These are phyloP conservation scores for Melanotaenia pygmaea DNA, from an alignment of 2,797 vertebrate genomes.

Conservation along the genomic window DNA sequence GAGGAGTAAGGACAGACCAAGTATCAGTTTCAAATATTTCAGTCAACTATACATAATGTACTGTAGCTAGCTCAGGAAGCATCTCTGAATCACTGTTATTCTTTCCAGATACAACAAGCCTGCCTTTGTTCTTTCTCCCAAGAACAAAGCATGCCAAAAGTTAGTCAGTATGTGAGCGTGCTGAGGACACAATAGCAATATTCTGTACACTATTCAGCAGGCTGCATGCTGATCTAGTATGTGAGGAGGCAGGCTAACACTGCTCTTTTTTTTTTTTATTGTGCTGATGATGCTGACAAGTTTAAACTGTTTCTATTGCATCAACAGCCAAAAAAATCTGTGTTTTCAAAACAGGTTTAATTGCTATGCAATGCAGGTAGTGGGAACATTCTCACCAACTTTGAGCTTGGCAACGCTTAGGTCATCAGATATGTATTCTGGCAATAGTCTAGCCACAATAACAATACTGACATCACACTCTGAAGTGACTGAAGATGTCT, in stretches of 20 bases:
- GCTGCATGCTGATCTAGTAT: constrained; percentile 19
- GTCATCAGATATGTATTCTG: constrained; percentile 10
- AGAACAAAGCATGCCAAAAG: constrained; percentile 55
- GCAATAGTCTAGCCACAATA: constrained; percentile 24
- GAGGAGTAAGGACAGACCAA: background rate
- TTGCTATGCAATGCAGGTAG: background rate
- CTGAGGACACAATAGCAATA: constrained; percentile 55
- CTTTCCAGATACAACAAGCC: constrained; percentile 53
- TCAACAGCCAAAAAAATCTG: background rate
- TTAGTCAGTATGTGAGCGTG: constrained; percentile 39
- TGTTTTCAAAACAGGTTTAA: background rate
- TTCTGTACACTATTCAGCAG: constrained; percentile 44
- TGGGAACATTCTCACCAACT: constrained; percentile 4
- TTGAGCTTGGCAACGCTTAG: constrained; percentile 1
- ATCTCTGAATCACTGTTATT: constrained; percentile 52
- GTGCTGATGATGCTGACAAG: constrained; percentile 1
- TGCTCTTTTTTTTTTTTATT: constrained; percentile 3
- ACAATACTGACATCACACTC: background rate
- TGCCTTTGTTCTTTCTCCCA: constrained; percentile 42
- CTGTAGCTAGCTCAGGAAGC: constrained; percentile 17
- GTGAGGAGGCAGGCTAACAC: constrained; percentile 20
- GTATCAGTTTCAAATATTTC: background rate
- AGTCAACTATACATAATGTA: background rate
- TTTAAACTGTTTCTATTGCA: constrained; percentile 13
- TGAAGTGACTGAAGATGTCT: background rate